Conservation (phyloP, 2,113 vertebrate genomes). For the Jaculus jaculus region DNA sequence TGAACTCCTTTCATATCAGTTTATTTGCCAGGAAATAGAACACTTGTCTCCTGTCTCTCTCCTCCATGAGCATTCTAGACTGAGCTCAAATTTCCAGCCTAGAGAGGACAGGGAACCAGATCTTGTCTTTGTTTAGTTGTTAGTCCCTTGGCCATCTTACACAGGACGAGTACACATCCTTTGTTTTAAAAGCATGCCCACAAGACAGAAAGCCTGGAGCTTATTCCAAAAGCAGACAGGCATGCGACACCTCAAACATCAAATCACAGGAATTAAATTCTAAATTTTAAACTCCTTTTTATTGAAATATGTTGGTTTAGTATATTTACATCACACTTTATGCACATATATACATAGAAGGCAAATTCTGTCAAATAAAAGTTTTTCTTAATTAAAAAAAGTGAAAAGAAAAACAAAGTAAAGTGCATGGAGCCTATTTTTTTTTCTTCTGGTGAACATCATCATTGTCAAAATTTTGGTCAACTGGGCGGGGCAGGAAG, state of each 20-base stretch:
- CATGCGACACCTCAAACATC: background rate
- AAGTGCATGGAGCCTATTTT: conserved; percentile 85
- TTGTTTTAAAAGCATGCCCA: conserved; percentile 61
- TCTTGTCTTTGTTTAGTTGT: conserved; percentile 40
- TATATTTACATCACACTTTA: conserved; percentile 86
- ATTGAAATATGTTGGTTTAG: conserved; percentile 89
- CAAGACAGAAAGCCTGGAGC: background rate
- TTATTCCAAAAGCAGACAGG: background rate
- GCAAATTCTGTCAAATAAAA: conserved; percentile 84
- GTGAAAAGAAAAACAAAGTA: conserved; percentile 86
- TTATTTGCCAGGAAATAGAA: conserved; percentile 68
- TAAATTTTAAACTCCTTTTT: conserved; percentile 85
- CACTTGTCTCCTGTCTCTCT: background rate
- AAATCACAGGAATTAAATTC: conserved; percentile 59
- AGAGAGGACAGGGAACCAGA: background rate
- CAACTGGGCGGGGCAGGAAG: conserved; percentile 35
- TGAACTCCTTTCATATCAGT: conserved; percentile 57
- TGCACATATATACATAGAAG: conserved; percentile 84
- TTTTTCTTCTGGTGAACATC: conserved; percentile 68
- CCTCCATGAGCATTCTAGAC: background rate
- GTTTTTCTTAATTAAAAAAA: conserved; percentile 81
- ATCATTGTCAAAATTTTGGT: conserved; percentile 75
- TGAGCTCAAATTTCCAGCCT: conserved; percentile 49
- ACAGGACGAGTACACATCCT: background rate
- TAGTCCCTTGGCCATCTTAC: background rate